Conservation (phyloP, 2,888 invertebrate genomes). For the Cephus nigrinus region DNA sequence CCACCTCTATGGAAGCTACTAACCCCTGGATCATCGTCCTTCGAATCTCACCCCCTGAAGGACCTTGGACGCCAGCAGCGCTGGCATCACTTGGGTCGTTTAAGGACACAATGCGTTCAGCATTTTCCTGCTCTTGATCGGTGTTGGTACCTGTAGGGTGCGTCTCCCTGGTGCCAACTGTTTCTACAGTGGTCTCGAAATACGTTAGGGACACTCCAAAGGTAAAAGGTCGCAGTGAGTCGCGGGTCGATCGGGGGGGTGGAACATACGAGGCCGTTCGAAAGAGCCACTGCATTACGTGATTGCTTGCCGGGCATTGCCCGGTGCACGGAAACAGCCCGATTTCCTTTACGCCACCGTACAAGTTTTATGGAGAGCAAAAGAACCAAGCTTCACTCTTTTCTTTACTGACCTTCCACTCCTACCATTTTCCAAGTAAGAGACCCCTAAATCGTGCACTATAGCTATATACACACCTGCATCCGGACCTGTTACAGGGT, state of each 20-base stretch:
- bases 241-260: slow-evolving; percentile 2
- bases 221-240: neutral
- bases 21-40: neutral
- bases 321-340: slow-evolving; percentile 20
- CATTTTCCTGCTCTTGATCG: neutral
- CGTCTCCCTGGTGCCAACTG: neutral
- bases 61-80: neutral
- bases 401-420: neutral
- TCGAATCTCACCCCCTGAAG: neutral
- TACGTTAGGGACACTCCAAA: neutral
- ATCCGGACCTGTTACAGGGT: neutral
- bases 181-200: no score
- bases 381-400: neutral
- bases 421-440: neutral
- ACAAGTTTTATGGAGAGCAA: slow-evolving; percentile 43
- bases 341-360: slow-evolving; percentile 27
- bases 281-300: slow-evolving; percentile 52
- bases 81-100: neutral
- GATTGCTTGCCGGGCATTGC: slow-evolving; percentile 43
- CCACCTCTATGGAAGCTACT: neutral
- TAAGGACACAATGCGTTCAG: neutral
- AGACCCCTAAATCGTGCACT: neutral
- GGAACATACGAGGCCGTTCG: slow-evolving; percentile 18
- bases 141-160: neutral
- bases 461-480: no score